Conservation (phyloP, 1,140 invertebrate species). For the Euura saliciscinereae region DNA sequence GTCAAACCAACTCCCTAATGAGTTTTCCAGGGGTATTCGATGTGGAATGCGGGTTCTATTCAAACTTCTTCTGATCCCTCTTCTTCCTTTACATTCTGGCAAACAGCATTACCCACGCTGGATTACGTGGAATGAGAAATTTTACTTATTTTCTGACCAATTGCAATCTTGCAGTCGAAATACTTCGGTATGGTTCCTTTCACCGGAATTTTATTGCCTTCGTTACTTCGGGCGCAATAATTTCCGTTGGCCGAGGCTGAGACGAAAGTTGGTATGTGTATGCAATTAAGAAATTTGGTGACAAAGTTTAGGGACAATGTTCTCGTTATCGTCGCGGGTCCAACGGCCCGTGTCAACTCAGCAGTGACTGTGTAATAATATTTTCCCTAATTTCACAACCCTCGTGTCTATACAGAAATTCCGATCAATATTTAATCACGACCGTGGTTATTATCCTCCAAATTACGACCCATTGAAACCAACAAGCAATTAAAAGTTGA, state of each 20-base stretch:
- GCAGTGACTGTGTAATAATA: background rate
- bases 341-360: no score
- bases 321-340: no score
- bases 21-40: conserved; percentile 50
- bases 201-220: no score
- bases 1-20: conserved; percentile 44
- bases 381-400: background rate
- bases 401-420: background rate
- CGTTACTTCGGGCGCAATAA: no score
- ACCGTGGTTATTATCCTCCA: conserved; percentile 28
- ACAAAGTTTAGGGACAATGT: no score
- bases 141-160: background rate
- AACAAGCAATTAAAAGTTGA: conserved; percentile 30
- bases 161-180: no score
- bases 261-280: no score
- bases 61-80: conserved; percentile 37
- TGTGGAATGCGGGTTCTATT: conserved; percentile 51
- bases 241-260: no score
- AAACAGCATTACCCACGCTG: conserved; percentile 1
- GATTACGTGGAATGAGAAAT: background rate
- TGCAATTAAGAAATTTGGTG: no score
- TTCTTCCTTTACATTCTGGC: conserved; percentile 12
- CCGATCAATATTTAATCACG: conserved; percentile 12
- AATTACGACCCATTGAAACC: conserved; percentile 24
- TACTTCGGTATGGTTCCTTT: no score